Percentiles rank a stretch among this genome's conserved stretches.
phyloP scores from a whole-genome alignment of 2,113 vertebrate genomes.

The Chunga burmeisteri region DNA sequence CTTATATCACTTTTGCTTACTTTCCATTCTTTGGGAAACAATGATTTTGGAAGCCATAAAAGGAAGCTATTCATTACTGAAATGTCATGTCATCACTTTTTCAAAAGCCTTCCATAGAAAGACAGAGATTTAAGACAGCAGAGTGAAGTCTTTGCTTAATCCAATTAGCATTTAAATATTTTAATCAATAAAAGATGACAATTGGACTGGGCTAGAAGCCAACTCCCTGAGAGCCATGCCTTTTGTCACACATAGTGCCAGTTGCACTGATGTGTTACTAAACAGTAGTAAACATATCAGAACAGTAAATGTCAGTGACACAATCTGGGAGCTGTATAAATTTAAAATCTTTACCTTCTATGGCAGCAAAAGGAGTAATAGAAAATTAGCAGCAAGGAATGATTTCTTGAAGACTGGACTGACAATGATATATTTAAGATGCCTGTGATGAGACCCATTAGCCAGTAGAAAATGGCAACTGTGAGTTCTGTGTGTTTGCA shows the following conservation, averaged over 20 bases:
- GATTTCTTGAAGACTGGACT: background rate
- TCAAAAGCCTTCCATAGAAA: background rate
- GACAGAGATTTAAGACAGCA: background rate
- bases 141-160: background rate
- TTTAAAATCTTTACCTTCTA: background rate
- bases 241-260: background rate
- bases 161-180: background rate
- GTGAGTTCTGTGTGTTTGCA: background rate
- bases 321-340: background rate
- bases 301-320: background rate
- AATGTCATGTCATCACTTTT: background rate
- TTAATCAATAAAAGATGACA: background rate
- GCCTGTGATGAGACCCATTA: background rate
- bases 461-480: background rate
- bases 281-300: background rate
- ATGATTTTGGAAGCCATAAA: background rate
- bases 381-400: background rate
- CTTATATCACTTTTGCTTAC: background rate
- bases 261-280: background rate
- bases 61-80: background rate
- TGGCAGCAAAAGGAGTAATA: background rate
- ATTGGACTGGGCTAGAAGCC: background rate
- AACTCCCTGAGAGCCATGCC: background rate
- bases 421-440: background rate
- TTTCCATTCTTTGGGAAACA: background rate